Evolutionary conservation across 2,888 invertebrate species (phyloP), one percentile per base, ranked within the genome.

Genomic region (Campoletis raptor): DNA sequence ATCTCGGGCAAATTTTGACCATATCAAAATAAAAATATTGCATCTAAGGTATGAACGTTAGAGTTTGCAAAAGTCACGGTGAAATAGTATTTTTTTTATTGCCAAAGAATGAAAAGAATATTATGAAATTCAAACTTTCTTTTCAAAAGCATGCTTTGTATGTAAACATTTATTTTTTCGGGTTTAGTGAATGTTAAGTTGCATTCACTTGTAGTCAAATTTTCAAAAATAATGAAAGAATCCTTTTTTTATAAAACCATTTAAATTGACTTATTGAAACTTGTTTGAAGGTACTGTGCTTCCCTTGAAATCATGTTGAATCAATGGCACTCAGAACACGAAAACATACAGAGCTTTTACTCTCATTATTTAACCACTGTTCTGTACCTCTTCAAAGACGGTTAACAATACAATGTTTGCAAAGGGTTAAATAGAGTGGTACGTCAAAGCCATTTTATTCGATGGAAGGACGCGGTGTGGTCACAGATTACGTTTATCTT

Each of bases 401-500:
- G 24, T 30, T 15, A n/a, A 54, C 37, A 54, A 54, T 24, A 24
- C 40, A 61, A 61, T 37, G 54, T 12, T 57, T 42, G 74, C 18
- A 40, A 74, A 74, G 57, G 57, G 40, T 70, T 54, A 42, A 18
- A 36, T 57, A 61, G 64, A 70, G 45, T 30, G 24, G 45, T 67
- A 66, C 73, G 54, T 83, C 67, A 30, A 37, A 67, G 37, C 66
- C 72, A 72, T 81, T 81, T 85, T 72, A 77, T 81, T 37, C 76
- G 76, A 77, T 81, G 67, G 73, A 52, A 64, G 45, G 40, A 61
- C 64, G 30, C 37, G 72, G 30, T 73, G 66, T 45, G 67, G 78
- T 54, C 45, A 48, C 66, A 69, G 54, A 42, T 70, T n/a, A 48
- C 67, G 72, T 81, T 66, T 48, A 52, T 67, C 42, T 74, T 61